A percentile compares a stretch with the other conserved stretches of the same genome.
Conservation (phyloP, 2,113 vertebrate species). For the Apaloderma vittatum region DNA sequence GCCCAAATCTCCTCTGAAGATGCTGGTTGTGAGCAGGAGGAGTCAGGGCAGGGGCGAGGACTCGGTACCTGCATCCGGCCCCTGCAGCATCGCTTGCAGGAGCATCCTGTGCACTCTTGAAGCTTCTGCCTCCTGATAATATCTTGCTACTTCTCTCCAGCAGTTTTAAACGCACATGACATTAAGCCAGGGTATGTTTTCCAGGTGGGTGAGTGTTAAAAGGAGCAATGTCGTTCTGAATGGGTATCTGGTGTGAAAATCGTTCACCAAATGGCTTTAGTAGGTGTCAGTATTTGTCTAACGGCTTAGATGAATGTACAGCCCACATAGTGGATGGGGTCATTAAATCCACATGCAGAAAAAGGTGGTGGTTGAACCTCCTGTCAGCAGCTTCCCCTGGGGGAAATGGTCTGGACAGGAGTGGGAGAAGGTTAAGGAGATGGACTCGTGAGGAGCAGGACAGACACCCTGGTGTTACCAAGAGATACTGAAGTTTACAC, state of each 20-base stretch:
- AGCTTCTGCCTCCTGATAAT: neutral
- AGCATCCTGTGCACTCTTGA: neutral
- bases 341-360: neutral
- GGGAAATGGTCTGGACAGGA: neutral
- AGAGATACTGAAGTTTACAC: rapidly evolving
- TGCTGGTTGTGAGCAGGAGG: neutral
- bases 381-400: neutral
- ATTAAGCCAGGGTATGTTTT: neutral
- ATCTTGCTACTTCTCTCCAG: neutral
- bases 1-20: neutral
- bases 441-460: neutral
- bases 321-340: rapidly evolving
- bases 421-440: neutral
- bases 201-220: neutral
- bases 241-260: neutral
- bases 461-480: neutral
- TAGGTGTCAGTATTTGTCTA: neutral
- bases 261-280: neutral
- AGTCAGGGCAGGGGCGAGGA: rapidly evolving
- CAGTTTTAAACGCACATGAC: neutral
- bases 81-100: neutral
- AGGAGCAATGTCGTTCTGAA: neutral
- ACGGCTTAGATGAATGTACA: neutral
- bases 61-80: rapidly evolving
- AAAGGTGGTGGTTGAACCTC: neutral